Percentiles rank a stretch among this genome's conserved stretches.
phyloP scores from a whole-genome alignment of 2,888 invertebrate genomes.

The Graphium colonna region DNA sequence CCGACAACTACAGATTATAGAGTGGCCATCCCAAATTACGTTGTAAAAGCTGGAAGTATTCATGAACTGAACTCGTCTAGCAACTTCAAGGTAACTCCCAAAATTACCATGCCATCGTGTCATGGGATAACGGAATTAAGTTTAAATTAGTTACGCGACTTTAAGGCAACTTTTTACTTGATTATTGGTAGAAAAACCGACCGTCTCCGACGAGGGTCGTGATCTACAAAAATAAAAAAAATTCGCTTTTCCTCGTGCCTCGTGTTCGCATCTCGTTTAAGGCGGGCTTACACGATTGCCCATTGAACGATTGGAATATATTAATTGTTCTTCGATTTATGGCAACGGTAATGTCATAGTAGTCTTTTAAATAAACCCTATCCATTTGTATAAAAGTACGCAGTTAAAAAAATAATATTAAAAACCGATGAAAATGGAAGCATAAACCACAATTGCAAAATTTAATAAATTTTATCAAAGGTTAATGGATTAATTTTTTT shows the following conservation, averaged over 20 bases:
- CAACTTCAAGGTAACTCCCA: slow-evolving; percentile 24
- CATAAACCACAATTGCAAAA: too few species aligned
- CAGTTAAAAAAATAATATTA: too few species aligned
- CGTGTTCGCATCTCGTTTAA: slow-evolving; percentile 14
- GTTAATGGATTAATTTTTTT: too few species aligned
- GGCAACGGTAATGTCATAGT: neutral
- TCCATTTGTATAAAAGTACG: neutral
- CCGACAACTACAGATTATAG: slow-evolving; percentile 7
- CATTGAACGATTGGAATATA: slow-evolving; percentile 1
- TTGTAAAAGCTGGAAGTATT: slow-evolving; percentile 12
- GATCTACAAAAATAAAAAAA: slow-evolving; percentile 23
- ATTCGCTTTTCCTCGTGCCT: slow-evolving; percentile 16
- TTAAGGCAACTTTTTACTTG: slow-evolving; percentile 35
- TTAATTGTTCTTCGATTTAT: neutral
- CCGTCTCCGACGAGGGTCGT: slow-evolving; percentile 31
- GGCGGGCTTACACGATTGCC: slow-evolving; percentile 13
- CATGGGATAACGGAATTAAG: slow-evolving; percentile 48
- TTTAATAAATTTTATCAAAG: too few species aligned
- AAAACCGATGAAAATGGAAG: too few species aligned
- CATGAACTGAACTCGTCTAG: slow-evolving; percentile 9
- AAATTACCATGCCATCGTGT: slow-evolving; percentile 37
- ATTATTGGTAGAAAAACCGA: slow-evolving; percentile 31
- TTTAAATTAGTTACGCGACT: slow-evolving; percentile 49
- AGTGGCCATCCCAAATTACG: slow-evolving; percentile 9
- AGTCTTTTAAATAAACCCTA: neutral